Percentiles rank a stretch among this genome's conserved stretches.
phyloP scores from a whole-genome alignment of 1,140 invertebrate species.

The Eumaeus atala region DNA sequence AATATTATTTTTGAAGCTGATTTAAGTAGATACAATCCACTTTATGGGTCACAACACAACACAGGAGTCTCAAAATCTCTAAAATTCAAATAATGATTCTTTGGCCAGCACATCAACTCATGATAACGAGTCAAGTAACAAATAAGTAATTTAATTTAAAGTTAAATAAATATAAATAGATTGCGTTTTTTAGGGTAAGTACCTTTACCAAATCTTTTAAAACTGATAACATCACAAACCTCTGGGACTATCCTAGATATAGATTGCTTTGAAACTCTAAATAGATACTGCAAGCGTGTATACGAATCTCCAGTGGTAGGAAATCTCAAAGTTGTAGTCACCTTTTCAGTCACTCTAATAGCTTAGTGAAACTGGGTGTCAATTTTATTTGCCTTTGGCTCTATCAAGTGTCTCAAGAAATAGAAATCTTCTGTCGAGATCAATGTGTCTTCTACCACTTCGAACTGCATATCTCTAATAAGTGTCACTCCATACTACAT shows the following conservation, averaged over 20 bases:
- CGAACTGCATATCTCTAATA: constrained; percentile 12
- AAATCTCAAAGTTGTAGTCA: constrained; percentile 14
- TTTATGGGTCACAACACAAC: constrained; percentile 5
- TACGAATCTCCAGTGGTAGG: constrained; percentile 6
- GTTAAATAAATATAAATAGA: constrained; percentile 5
- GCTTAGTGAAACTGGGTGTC: constrained; percentile 1
- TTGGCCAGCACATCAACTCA: constrained; percentile 1
- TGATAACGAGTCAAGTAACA: background rate
- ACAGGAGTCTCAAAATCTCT: background rate
- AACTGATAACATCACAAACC: constrained; percentile 3
- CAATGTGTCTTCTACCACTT: constrained; percentile 11
- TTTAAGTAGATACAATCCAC: constrained; percentile 20
- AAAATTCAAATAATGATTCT: background rate
- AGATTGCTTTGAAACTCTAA: constrained; percentile 12
- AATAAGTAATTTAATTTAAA: background rate
- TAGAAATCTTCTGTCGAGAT: constrained; percentile 14
- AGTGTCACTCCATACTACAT: constrained; percentile 15
- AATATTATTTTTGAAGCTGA: constrained; percentile 25
- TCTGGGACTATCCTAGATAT: constrained; percentile 12
- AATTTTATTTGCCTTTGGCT: background rate
- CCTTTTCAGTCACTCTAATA: constrained; percentile 12
- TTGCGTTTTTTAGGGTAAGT: constrained; percentile 4
- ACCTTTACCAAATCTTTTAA: constrained; percentile 6
- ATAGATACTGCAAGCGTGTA: background rate
- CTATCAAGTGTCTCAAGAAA: constrained; percentile 2